These are phyloP conservation scores for Bergia sp. DNA, from an alignment of 92 coral and sea anemone genomes.

Conservation along the genomic window DNA sequence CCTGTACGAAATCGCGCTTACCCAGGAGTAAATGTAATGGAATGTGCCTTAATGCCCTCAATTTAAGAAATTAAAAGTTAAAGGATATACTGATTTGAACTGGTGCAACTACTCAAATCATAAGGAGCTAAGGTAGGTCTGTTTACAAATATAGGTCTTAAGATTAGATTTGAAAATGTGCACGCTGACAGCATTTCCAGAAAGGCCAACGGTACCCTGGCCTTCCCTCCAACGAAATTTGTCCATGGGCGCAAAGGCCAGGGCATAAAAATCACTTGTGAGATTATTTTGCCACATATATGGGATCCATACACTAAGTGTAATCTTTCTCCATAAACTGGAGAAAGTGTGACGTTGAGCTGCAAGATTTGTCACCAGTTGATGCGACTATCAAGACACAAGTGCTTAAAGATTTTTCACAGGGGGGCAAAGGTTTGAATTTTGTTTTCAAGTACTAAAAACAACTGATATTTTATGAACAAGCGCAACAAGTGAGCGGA, in stretches of 20 bases:
- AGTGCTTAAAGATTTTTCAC: too few species aligned
- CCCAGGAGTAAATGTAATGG: background rate
- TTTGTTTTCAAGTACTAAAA: too few species aligned
- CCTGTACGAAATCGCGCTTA: background rate
- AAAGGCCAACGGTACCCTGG: background rate
- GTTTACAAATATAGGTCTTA: too few species aligned
- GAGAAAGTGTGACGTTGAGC: background rate
- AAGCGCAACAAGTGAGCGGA: too few species aligned
- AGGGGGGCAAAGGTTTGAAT: too few species aligned
- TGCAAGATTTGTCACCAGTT: constrained; percentile 1
- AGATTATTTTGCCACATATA: background rate
- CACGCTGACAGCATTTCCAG: background rate
- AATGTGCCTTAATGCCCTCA: background rate
- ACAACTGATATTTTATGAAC: too few species aligned
- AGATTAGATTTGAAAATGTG: background rate
- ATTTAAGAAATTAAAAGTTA: too few species aligned
- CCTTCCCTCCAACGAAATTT: background rate
- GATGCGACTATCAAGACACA: background rate
- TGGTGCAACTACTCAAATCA: too few species aligned
- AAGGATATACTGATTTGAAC: too few species aligned
- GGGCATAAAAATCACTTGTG: background rate
- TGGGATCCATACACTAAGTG: background rate
- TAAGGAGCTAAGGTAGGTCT: too few species aligned
- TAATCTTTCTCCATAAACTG: background rate
- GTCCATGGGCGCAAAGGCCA: background rate